phyloP scores from a whole-genome alignment of 2,888 invertebrate genomes.

The Drosophila multiciliata region DNA sequence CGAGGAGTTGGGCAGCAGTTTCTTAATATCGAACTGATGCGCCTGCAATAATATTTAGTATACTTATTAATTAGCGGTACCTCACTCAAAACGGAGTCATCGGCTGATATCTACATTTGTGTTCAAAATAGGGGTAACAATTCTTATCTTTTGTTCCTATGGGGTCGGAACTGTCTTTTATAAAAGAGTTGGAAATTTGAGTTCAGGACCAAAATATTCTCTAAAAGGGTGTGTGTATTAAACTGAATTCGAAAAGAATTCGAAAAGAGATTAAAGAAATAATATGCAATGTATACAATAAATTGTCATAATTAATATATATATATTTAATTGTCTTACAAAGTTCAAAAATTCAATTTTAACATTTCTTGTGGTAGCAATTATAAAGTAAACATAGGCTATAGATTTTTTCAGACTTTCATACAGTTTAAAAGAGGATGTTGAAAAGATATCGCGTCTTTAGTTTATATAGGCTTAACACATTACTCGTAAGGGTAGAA shows the following conservation, averaged over 20 bases:
- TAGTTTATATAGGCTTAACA: not conserved
- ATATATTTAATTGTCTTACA: not conserved
- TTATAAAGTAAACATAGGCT: not conserved
- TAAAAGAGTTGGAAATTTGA: not conserved
- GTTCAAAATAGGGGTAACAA: not conserved
- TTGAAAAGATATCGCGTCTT: not conserved
- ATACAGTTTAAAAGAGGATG: not conserved
- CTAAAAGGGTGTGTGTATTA: not conserved
- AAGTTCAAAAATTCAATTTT: not conserved
- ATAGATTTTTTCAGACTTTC: not conserved
- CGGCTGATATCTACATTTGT: not conserved
- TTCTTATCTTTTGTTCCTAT: not conserved
- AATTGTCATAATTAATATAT: not conserved
- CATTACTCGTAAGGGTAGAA: not conserved
- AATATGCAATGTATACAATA: not conserved
- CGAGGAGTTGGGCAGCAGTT: conserved; percentile 89
- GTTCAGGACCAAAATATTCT: not conserved
- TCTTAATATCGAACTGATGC: conserved; percentile 88
- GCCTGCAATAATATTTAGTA: conserved; percentile 85
- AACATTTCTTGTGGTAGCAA: not conserved
- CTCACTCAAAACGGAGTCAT: not conserved
- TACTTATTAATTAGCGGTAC: not conserved
- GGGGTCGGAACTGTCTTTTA: not conserved
- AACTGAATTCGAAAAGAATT: not conserved
- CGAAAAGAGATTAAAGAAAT: not conserved